These are phyloP conservation scores for Gymnosoma rotundatum DNA, from an alignment of 2,888 invertebrate species.

Conservation along the genomic window DNA sequence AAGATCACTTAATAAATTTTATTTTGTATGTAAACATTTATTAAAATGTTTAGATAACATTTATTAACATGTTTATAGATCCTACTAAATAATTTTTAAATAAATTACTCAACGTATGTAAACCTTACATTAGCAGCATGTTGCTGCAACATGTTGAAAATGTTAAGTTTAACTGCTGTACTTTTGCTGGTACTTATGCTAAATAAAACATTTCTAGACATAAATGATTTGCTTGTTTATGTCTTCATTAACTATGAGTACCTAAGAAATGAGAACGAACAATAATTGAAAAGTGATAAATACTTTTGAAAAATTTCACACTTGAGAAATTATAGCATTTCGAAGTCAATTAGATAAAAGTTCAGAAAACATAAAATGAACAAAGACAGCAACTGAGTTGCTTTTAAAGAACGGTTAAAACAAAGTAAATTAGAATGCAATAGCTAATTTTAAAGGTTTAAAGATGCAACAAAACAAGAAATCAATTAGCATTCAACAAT, in stretches of 20 bases:
- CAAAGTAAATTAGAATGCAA: constrained; percentile 46
- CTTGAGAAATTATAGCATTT: not conserved
- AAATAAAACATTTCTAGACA: not conserved
- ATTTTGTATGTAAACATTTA: too few species aligned
- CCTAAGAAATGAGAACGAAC: not conserved
- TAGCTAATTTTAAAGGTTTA: constrained; percentile 1
- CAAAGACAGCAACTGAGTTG: constrained; percentile 2
- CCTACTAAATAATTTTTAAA: too few species aligned
- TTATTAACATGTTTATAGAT: too few species aligned
- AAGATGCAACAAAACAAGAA: not conserved
- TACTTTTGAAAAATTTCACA: constrained; percentile 50
- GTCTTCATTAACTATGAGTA: not conserved
- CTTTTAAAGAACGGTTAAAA: constrained; percentile 1
- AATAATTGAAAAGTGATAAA: constrained; percentile 58
- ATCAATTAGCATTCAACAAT: constrained; percentile 41
- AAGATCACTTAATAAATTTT: too few species aligned
- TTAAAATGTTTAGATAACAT: too few species aligned
- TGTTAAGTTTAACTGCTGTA: too few species aligned
- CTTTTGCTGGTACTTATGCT: too few species aligned
- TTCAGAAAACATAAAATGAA: constrained; percentile 40
- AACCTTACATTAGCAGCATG: too few species aligned
- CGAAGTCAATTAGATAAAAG: constrained; percentile 29
- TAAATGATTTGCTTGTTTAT: not conserved
- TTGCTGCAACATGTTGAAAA: too few species aligned
- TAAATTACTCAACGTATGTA: too few species aligned